Percentiles rank a stretch among this genome's conserved stretches.
Evolutionary conservation across 2,797 vertebrate species (phyloP).

Genomic region (Danio aesculapii): DNA sequence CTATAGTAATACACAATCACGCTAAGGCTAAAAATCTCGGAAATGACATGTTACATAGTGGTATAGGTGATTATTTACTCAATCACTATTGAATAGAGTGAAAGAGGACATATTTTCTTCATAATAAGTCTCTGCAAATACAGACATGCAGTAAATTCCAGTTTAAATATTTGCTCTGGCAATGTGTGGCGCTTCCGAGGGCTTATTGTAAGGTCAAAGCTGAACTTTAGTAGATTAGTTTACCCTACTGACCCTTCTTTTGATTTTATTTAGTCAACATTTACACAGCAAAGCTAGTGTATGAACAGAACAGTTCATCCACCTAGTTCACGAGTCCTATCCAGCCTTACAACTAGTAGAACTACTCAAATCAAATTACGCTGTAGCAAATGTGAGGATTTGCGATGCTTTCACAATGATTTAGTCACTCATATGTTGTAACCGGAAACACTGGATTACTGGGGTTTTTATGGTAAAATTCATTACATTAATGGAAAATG

Average conservation of each 20-base stretch:
- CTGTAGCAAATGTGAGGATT: neutral
- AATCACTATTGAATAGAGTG: slow-evolving; percentile 63
- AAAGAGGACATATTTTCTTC: slow-evolving; percentile 60
- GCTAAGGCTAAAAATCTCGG: slow-evolving; percentile 33
- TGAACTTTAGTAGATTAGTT: slow-evolving; percentile 52
- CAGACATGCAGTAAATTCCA: slow-evolving; percentile 63
- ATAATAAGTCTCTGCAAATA: slow-evolving; percentile 63
- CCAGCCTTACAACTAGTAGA: slow-evolving; percentile 23
- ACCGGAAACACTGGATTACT: neutral
- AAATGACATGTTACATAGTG: slow-evolving; percentile 65
- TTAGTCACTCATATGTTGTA: neutral
- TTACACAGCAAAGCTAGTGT: slow-evolving; percentile 33
- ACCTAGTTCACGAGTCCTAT: slow-evolving; percentile 27
- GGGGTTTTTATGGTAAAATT: neutral
- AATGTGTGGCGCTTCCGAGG: slow-evolving; percentile 55
- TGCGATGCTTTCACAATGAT: neutral
- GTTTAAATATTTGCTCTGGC: slow-evolving; percentile 70
- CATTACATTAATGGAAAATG: neutral
- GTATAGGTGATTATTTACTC: slow-evolving; percentile 64
- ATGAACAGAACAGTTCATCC: slow-evolving; percentile 23
- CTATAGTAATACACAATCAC: slow-evolving; percentile 44
- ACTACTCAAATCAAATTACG: slow-evolving; percentile 27
- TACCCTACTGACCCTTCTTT: slow-evolving; percentile 29
- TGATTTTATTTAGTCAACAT: slow-evolving; percentile 44
- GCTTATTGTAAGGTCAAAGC: slow-evolving; percentile 53